Evolutionary conservation across 2,797 vertebrate genomes (phyloP), one percentile per base, ranked within the genome.

Genomic region (Chloroceryle inda): DNA sequence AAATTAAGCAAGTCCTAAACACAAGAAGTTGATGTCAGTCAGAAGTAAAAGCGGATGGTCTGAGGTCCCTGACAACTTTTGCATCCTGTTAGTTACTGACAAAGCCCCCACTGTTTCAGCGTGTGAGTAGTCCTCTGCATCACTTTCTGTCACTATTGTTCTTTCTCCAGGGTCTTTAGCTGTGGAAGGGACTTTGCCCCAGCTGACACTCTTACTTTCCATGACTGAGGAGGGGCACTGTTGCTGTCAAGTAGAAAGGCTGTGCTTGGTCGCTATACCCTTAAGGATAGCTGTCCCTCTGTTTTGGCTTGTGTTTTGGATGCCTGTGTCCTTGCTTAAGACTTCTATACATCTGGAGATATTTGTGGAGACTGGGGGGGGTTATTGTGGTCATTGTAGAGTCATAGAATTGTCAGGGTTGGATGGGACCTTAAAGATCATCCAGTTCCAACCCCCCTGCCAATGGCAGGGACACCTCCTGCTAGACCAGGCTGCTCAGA

Each of bases 1-100:
- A 91, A 85, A 71, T 56, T 23, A 90, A 49, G 42, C n/a, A 78
- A 73, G 42, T 63, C 33, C n/a, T 81, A 42, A 94, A 69, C 33
- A 74, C 31, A 71, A 40, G 85, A 79, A 74, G 45, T 20, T 35
- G 35, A n/a, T 0, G 5, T 52, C 71, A 82, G 62, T 61, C 33
- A 67, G 63, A 67, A 63, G 52, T 82, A 47, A 40, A 92, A 66
- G 37, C 27, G 69, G 50, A 24, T 64, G 40, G 89, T 72, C 38
- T 58, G 33, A 91, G 64, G 80, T 86, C 35, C 76, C 44, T 90
- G 76, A 72, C 50, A 90, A 20, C 50, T 82, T 88, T 49, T 81
- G 58, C 73, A 58, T 87, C 35, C 72, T 71, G 0, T 62, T 86
- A 81, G 38, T 87, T 92, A 59, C 59, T 79, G 80, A 72, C 31